These are phyloP conservation scores for Salvelinus fontinalis DNA, from an alignment of 2,113 vertebrate genomes.

Conservation along the genomic window DNA sequence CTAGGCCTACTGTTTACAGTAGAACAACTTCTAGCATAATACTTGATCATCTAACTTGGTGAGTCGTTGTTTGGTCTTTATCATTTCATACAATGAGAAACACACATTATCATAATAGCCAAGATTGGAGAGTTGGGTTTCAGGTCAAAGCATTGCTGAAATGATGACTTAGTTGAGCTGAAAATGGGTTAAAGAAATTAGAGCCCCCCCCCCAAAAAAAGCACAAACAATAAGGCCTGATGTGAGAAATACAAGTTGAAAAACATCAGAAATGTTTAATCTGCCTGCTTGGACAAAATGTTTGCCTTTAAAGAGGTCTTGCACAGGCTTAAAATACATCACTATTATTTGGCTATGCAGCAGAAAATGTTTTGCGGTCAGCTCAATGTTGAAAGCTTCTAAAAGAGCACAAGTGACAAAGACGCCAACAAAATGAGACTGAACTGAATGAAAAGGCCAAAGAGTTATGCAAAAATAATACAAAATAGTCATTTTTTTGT, in stretches of 20 bases:
- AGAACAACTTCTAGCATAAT: neutral
- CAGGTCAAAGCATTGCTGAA: neutral
- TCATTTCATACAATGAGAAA: neutral
- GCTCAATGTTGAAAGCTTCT: neutral
- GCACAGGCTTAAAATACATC: neutral
- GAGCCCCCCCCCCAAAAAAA: neutral
- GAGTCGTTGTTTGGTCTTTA: too few species aligned
- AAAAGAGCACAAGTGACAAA: neutral
- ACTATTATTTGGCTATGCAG: neutral
- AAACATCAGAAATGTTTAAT: too few species aligned
- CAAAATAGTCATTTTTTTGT: neutral
- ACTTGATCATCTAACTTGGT: neutral
- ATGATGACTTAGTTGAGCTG: neutral
- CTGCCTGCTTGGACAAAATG: neutral
- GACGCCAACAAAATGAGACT: neutral
- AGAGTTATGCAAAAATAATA: neutral
- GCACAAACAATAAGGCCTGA: neutral
- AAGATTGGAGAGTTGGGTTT: neutral
- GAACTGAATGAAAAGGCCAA: neutral
- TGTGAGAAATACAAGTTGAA: neutral
- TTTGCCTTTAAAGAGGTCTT: neutral
- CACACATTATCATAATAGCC: neutral
- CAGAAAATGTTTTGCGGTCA: neutral
- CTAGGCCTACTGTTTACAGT: neutral
- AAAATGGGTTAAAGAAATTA: neutral